phyloP scores from a whole-genome alignment of 2,113 vertebrate genomes.

The Himantopus leucocephalus region DNA sequence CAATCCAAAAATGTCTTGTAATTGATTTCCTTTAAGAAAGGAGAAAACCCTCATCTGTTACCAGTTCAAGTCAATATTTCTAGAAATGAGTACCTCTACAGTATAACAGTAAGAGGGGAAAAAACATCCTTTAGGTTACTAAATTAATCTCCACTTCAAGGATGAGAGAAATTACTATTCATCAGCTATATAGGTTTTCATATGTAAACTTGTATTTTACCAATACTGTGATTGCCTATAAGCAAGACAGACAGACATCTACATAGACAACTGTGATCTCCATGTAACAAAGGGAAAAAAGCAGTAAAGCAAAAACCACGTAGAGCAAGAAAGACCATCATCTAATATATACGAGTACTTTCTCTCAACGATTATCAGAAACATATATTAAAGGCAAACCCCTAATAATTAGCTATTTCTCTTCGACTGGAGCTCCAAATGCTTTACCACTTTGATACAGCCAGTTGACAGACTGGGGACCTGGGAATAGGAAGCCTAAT shows the following conservation, averaged over 20 bases:
- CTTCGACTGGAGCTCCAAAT: neutral
- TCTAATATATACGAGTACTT: fast-evolving
- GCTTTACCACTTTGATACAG: neutral
- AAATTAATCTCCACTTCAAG: neutral
- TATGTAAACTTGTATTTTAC: neutral
- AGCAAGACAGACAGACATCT: neutral
- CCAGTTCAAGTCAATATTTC: neutral
- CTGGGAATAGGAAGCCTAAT: neutral
- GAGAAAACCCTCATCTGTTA: neutral
- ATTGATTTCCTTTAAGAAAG: neutral
- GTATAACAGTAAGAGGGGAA: neutral
- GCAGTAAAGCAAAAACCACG: neutral
- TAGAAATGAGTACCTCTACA: neutral
- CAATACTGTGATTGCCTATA: fast-evolving
- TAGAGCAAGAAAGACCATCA: neutral
- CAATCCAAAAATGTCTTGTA: neutral
- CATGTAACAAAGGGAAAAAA: neutral
- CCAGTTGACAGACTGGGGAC: neutral
- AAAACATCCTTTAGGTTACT: neutral
- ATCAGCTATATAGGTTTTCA: neutral
- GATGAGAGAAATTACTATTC: neutral
- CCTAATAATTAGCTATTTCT: neutral
- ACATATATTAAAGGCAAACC: fast-evolving
- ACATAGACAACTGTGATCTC: neutral
- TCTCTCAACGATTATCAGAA: neutral